Base-by-base conservation (phyloP, 64 coral and sea anemone genomes). In the Stichodactyla mertensii region DNA sequence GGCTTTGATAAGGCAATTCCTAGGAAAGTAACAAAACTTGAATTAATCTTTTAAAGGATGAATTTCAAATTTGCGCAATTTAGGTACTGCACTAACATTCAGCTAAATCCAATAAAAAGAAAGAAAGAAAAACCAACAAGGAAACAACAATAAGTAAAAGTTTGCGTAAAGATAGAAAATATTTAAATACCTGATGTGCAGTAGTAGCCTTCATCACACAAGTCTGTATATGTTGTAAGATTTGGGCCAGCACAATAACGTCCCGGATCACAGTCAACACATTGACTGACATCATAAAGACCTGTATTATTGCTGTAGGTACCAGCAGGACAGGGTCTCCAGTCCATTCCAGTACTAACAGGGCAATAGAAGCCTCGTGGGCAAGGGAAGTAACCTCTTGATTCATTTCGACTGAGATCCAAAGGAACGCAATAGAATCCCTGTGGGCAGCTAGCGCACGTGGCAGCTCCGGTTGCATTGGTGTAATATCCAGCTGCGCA, bases 341-440 rank as follows among this genome's bases (percentile, higher is more conserved):
- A 94, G 77, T 94, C 92, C 85, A 92, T 71, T 18, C 95, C 95
- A 90, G 93, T 91, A 67, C 90, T 86, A 16, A 86, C 67, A 2
- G 95, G 95, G 52, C 95, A 98, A 87, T 94, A 98, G 77, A 84
- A 98, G 18, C 95, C 95, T 71, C 80, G 81, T 8, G 95, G 89
- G 56, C 95, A 98, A 11, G 85, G 55, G 54, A 61, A 79, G 74
- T 92, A 98, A 64, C 89, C 95, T 55, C 79, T 88, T 14, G 92
- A 92, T 66, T 98, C 89, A 70, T 98, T 94, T 52, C 92, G 78
- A 7, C 69, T 86, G 12, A 94, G 84, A 10, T 94, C 92, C 6
- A 98, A 85, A 54, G 95, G 95, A 64, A 92, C 84, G 62, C 95
- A 98, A 59, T 88, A 98, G 78, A 87, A 98, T 0, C 92, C 89